Conservation (phyloP, 2,888 invertebrate species). For the Halictus quadricinctus region DNA sequence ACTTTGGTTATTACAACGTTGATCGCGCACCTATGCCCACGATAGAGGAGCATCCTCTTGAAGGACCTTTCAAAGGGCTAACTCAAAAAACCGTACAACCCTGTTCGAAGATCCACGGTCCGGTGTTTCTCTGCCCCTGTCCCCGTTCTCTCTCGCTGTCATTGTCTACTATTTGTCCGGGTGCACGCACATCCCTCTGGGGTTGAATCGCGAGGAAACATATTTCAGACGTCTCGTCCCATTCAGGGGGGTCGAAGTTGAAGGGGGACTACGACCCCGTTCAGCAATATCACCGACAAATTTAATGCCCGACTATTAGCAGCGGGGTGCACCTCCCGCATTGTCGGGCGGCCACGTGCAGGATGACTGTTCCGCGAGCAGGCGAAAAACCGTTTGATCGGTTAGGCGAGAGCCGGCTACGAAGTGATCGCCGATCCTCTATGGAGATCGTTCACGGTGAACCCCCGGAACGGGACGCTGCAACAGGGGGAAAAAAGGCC, state of each 20-base stretch:
- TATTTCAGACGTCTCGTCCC: conserved; percentile 63
- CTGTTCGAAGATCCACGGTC: conserved; percentile 14
- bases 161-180: conserved; percentile 36
- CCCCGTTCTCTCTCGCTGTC: background rate
- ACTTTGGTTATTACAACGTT: conserved; percentile 20
- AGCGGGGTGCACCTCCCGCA: conserved; percentile 73
- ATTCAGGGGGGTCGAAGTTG: conserved; percentile 44
- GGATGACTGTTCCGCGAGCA: conserved; percentile 57
- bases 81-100: conserved; percentile 16
- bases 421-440: conserved; percentile 19
- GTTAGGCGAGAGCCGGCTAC: conserved; percentile 25
- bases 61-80: conserved; percentile 22
- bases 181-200: conserved; percentile 38
- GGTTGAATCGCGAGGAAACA: conserved; percentile 52
- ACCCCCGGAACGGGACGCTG: background rate
- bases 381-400: conserved; percentile 62
- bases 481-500: conserved; percentile 52
- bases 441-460: conserved; percentile 2
- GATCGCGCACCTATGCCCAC: conserved; percentile 8
- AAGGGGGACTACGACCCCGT: conserved; percentile 65
- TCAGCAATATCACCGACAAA: conserved; percentile 80
- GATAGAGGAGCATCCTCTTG: conserved; percentile 1
- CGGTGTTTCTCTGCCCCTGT: conserved; percentile 3
- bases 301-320: conserved; percentile 81
- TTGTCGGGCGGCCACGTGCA: conserved; percentile 80